These are phyloP conservation scores for Zosterops pallidus DNA, from an alignment of 2,113 vertebrate species.

Conservation along the genomic window DNA sequence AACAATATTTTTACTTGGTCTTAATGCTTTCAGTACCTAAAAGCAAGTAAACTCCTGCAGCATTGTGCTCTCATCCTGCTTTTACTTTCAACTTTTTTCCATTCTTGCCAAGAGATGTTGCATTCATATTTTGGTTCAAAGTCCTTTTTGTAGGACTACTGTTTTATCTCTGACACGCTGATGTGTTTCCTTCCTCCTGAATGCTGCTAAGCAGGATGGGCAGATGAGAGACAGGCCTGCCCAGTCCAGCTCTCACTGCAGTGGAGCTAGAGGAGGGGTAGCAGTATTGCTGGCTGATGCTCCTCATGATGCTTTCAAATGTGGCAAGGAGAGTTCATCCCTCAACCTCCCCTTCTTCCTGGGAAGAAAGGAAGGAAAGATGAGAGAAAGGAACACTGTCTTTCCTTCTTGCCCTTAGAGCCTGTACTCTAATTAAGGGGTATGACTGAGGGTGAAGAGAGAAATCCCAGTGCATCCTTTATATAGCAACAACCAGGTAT, in stretches of 20 bases:
- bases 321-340: not conserved
- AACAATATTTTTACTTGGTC: not conserved
- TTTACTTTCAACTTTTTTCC: not conserved
- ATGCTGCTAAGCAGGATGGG: not conserved
- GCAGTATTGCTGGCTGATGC: not conserved
- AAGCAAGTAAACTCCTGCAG: not conserved
- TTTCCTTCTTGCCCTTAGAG: not conserved
- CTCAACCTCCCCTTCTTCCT: not conserved
- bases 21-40: not conserved
- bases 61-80: not conserved
- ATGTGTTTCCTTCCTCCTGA: not conserved
- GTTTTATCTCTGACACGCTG: not conserved
- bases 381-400: not conserved
- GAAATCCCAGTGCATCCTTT: not conserved
- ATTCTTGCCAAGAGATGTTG: not conserved
- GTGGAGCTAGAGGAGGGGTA: not conserved
- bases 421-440: not conserved
- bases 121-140: not conserved
- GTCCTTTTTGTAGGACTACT: not conserved
- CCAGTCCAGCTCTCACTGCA: not conserved
- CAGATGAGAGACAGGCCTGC: not conserved
- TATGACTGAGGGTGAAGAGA: not conserved
- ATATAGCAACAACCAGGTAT: not conserved
- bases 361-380: not conserved
- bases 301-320: accelerated